Base-by-base conservation (phyloP, 1,140 invertebrate genomes). In the Onthophagus taurus region DNA sequence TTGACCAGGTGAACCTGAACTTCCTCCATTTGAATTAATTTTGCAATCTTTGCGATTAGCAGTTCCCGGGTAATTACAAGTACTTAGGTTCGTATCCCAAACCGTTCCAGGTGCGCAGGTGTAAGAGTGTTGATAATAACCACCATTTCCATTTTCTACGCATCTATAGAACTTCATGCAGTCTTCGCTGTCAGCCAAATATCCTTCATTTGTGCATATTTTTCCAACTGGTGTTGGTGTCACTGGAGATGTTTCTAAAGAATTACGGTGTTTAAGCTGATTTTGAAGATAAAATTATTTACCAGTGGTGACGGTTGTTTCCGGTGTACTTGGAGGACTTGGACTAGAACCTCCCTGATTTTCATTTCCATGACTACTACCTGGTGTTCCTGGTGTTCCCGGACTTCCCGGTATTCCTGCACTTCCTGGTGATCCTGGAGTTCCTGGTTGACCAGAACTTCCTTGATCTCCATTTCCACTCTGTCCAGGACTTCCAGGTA, bases 161-260 rank as follows among this genome's bases (percentile, higher is more conserved):
- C 85, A 88, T 63, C 83, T 74, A 56, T 85, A 85, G 60, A 87
- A 88, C 60, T 82, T 83, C 46, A 67, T 74, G 56, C 85, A 89
- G 57, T 88, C 74, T 47, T 70, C 63, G 24, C 67, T 69, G 65
- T 84, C 76, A 23, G 74, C 72, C 48, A 80, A 67, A 63, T 81
- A 85, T 50, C 81, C 83, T 66, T 82, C 78, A 42, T 58, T 41
- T 35, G 33, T 54, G 49, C 75, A 77, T 21, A 49, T 35, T 19
- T 16, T 18, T 17, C 19, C 19, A 7, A n/a, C n/a, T 7, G 6
- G 6, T 26, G 31, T 14, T 47, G 54, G 58, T 6, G 6, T 26
- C 23, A 26, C 6, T 5, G 33, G 5, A 21, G 57, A 55, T 49
- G 58, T 59, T 38, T 49, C 24, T 37, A 53, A 55, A 52, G 58